Percentiles rank a stretch among this genome's conserved stretches.
phyloP scores from a whole-genome alignment of 2,888 invertebrate species.

The Penaeus monodon region DNA sequence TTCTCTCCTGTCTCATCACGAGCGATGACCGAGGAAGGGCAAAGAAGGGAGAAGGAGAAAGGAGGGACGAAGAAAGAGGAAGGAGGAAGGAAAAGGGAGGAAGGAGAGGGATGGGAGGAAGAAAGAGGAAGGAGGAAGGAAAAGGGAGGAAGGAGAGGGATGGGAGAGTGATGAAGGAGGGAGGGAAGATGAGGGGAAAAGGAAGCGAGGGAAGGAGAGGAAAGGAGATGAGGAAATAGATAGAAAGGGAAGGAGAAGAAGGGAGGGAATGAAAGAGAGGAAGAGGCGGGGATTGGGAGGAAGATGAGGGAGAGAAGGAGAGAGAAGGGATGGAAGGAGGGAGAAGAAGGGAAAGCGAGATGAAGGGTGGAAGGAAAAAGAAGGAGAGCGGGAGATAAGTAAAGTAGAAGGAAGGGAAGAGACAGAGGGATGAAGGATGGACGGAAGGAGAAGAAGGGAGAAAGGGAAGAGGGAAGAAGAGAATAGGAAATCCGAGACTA shows the following conservation, averaged over 20 bases:
- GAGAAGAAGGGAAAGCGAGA: neutral
- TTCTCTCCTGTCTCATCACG: neutral
- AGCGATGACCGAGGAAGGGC: neutral
- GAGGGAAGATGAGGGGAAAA: neutral
- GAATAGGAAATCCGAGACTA: neutral
- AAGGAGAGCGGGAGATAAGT: no score
- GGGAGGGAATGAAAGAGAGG: neutral
- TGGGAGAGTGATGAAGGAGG: neutral
- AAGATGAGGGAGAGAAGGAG: no score
- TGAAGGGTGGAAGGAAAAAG: no score
- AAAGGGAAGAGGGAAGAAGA: neutral
- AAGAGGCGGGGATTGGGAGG: neutral
- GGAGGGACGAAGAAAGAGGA: neutral
- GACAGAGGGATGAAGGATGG: no score
- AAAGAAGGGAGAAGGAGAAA: neutral
- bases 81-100: neutral
- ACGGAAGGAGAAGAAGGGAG: no score
- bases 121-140: neutral
- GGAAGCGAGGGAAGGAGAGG: no score
- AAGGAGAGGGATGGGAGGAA: no score
- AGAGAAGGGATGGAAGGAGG: no score
- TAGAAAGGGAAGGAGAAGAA: neutral
- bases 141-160: neutral
- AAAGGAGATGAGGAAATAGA: neutral
- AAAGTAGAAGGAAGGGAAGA: no score